Percentiles rank a stretch among this genome's conserved stretches.
Evolutionary conservation across 2,888 invertebrate species (phyloP).

Genomic region (Epirrita christyi): DNA sequence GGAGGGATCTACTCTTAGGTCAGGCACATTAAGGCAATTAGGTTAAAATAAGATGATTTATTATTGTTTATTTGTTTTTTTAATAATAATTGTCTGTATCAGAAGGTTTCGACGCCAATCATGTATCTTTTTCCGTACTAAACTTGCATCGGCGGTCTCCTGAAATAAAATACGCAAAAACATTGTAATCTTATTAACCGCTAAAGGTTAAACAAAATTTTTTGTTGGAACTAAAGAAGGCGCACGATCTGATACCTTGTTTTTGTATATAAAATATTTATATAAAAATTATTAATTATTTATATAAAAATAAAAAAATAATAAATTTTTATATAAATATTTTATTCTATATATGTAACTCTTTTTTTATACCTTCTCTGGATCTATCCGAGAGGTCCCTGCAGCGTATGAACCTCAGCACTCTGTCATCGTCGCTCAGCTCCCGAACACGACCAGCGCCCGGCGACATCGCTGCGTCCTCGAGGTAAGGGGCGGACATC

Average conservation of each 20-base stretch:
- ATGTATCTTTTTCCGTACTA: neutral
- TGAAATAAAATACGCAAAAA: neutral
- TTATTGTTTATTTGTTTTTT: neutral
- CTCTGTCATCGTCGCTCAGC: slow-evolving; percentile 43
- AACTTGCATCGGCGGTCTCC: neutral
- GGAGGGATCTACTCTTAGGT: too few relatives aligned
- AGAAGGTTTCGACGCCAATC: neutral
- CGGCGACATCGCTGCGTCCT: slow-evolving; percentile 23
- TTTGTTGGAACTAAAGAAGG: too few relatives aligned
- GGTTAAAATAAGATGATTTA: too few relatives aligned
- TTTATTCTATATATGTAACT: too few relatives aligned
- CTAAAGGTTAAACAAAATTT: too few relatives aligned
- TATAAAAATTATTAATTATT: too few relatives aligned
- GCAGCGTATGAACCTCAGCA: slow-evolving; percentile 51
- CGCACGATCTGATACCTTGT: too few relatives aligned
- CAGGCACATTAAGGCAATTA: too few relatives aligned
- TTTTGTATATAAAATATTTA: too few relatives aligned
- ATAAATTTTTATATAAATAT: too few relatives aligned
- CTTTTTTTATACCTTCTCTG: slow-evolving; percentile 17
- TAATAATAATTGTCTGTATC: neutral
- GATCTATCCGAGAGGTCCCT: slow-evolving; percentile 7
- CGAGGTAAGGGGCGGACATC: slow-evolving; percentile 55
- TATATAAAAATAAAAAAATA: too few relatives aligned
- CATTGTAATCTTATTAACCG: too few relatives aligned
- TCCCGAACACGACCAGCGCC: slow-evolving; percentile 36